A percentile compares a stretch with the other conserved stretches of the same genome.
These are phyloP conservation scores for Ochlodes sylvanus DNA, from an alignment of 2,888 invertebrate genomes.

Conservation along the genomic window DNA sequence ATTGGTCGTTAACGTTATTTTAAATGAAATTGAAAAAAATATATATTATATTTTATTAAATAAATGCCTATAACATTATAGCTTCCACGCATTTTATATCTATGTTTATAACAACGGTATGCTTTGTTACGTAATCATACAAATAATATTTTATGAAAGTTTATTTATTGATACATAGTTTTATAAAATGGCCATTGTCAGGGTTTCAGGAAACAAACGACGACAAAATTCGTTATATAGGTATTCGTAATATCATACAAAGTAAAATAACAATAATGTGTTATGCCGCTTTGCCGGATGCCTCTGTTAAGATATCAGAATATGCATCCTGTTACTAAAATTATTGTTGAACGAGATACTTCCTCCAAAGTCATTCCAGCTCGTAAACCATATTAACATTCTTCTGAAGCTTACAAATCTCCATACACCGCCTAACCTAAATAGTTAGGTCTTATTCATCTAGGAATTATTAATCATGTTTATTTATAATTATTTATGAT, in stretches of 20 bases:
- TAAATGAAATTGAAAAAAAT: too few species aligned
- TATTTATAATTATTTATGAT: too few species aligned
- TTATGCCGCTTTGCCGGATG: conserved; percentile 54
- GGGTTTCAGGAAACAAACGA: too few species aligned
- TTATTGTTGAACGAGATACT: conserved; percentile 62
- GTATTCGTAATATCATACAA: background rate
- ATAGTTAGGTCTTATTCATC: background rate
- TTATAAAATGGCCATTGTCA: background rate
- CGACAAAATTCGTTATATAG: too few species aligned
- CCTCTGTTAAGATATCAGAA: conserved; percentile 62
- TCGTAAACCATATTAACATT: conserved; percentile 1
- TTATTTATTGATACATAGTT: background rate
- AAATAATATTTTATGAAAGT: too few species aligned
- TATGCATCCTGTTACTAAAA: conserved; percentile 62
- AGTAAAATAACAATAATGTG: conserved; percentile 37
- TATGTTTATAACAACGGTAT: too few species aligned
- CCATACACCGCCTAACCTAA: background rate
- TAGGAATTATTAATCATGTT: too few species aligned
- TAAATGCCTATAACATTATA: too few species aligned
- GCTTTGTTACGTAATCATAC: too few species aligned
- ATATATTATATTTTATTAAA: too few species aligned
- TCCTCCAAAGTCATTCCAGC: conserved; percentile 46
- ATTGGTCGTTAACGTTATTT: too few species aligned
- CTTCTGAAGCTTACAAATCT: background rate
- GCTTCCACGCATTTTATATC: too few species aligned